Evolutionary conservation across 2,113 vertebrate genomes (phyloP), one percentile per base, ranked within the genome.

Genomic region (Python bivittatus): DNA sequence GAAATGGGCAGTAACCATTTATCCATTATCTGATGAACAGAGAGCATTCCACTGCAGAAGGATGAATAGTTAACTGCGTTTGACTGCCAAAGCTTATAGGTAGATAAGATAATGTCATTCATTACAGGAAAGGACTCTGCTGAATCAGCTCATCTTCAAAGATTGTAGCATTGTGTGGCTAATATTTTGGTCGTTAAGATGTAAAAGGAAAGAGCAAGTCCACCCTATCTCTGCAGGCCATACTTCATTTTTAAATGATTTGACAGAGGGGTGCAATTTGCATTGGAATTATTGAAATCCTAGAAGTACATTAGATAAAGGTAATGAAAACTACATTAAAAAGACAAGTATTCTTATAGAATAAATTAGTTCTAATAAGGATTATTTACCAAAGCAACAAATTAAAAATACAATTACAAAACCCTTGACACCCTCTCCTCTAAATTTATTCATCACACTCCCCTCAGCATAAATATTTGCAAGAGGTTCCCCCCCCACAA

Each of bases 1-100:
- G 87, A 93, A 96, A 93, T 92, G 52, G 86, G n/a, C 86, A 93
- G 54, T 94, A 93, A 94, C 88, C 92, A 95, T 95, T 90, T 68
- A 68, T 64, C 48, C 53, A 22, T 93, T 93, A 88, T 92, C 42
- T 57, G 84, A 83, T 48, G 42, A 86, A 93, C 90, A 85, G 93
- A 93, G 0, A 93, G 57, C n/a, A 60, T 52, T 91, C 38, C 79
- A 22, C 57, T 84, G 94, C 64, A 96, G 92, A 12, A 92, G 83
- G 94, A 93, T 88, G 15, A 94, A 91, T 91, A 92, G 91, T 94
- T 96, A 96, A 95, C 88, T 57, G 57, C 38, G 92, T 22, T 56
- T 92, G 90, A 91, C 92, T 94, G 56, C 54, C 91, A 79, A 64
- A 83, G 89, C 72, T 90, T 87, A 89, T 6, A 64, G 0, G 1